Conservation (phyloP, 2,113 vertebrate species). For the Leuciscus idus region DNA sequence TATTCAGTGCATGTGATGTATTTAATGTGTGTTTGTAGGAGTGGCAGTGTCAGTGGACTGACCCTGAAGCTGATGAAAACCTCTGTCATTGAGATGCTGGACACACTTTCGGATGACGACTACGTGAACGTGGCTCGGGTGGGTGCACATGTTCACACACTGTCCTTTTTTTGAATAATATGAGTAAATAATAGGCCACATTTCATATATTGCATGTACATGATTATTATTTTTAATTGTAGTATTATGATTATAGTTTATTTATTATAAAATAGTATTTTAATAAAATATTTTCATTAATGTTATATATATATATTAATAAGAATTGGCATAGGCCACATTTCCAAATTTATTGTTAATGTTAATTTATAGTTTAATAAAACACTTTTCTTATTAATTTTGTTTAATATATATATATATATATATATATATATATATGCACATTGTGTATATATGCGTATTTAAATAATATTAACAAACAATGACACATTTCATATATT, state of each 20-base stretch:
- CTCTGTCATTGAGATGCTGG: constrained; percentile 86
- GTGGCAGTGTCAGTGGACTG: constrained; percentile 88
- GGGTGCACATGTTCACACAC: constrained; percentile 17
- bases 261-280: neutral
- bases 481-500: no score
- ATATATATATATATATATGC: no score
- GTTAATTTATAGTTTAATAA: no score
- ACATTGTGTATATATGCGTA: no score
- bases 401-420: no score
- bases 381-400: no score
- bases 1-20: neutral
- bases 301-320: no score
- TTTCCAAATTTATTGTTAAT: no score
- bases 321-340: no score
- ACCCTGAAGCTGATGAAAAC: constrained; percentile 91
- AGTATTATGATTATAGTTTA: neutral
- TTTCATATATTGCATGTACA: neutral
- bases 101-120: constrained; percentile 87
- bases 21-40: constrained; percentile 70
- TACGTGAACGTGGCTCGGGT: constrained; percentile 80
- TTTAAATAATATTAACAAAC: no score
- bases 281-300: no score
- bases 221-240: neutral
- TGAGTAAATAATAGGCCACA: neutral
- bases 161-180: neutral